These are phyloP conservation scores for Ips nitidus DNA, from an alignment of 1,140 invertebrate species.

Conservation along the genomic window DNA sequence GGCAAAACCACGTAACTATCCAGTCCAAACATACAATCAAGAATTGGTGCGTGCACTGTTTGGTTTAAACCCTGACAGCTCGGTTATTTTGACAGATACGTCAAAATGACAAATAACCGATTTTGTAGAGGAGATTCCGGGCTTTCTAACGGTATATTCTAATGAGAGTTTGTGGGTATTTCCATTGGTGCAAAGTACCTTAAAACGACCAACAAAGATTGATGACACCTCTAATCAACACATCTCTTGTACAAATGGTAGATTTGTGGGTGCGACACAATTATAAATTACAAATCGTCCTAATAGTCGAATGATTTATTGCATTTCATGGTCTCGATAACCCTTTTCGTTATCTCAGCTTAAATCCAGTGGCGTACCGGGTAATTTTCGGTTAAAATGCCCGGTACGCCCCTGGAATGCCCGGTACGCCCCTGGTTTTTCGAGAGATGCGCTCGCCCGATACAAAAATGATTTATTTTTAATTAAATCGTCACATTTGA, in stretches of 20 bases:
- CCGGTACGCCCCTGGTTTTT: neutral
- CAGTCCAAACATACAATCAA: too few relatives aligned
- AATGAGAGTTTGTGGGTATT: too few relatives aligned
- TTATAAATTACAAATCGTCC: conserved; percentile 34
- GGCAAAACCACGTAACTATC: too few relatives aligned
- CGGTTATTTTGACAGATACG: too few relatives aligned
- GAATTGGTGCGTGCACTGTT: too few relatives aligned
- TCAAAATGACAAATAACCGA: too few relatives aligned
- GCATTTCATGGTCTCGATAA: conserved; percentile 9
- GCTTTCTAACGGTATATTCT: too few relatives aligned
- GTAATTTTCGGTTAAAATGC: neutral
- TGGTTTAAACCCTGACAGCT: too few relatives aligned
- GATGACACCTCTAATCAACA: conserved; percentile 28
- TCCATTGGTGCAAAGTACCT: too few relatives aligned
- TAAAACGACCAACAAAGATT: conserved; percentile 11
- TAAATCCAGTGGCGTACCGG: neutral
- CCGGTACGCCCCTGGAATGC: neutral
- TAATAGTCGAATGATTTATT: conserved; percentile 32
- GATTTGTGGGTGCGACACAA: conserved; percentile 30
- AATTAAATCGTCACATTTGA: conserved; percentile 30
- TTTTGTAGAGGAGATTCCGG: too few relatives aligned
- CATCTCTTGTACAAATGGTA: conserved; percentile 28
- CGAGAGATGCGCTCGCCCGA: conserved; percentile 13
- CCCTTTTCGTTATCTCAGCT: conserved; percentile 11
- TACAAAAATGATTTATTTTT: conserved; percentile 30